Base-by-base conservation (phyloP, 2,113 vertebrate species). In the Clarias macrocephalus region DNA sequence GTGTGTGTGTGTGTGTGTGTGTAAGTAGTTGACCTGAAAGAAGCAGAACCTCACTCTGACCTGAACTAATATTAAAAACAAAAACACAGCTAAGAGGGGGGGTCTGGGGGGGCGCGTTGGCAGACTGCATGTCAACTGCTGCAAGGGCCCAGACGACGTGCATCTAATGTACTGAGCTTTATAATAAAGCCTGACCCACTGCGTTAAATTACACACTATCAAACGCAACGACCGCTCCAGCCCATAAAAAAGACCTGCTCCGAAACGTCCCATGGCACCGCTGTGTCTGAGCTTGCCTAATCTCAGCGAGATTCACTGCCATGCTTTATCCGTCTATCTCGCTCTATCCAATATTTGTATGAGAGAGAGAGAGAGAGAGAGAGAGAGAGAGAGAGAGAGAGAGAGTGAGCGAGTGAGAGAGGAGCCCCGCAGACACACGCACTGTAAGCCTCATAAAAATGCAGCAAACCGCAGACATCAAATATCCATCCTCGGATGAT, bases 131-230 rank as follows among this genome's bases (percentile, higher is more conserved):
- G 86, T 89, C 57, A 82, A 80, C 60, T 60, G 76, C 65, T 88
- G 56, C 70, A 56, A 42, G 7, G 84, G 73, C 72, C 59, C 79
- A 56, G 90, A 86, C 83, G 60, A 90, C 37, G 77, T 83, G 76
- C 86, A 84, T 87, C 73, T 86, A 80, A 89, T 86, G 77, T 21
- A 66, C 68, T 88, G 70, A 79, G 60, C 86, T 90, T 89, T 84
- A 89, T 87, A 89, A 91, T 89, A 90, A 89, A 80, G 81, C 75
- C 82, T 52, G 83, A 86, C 80, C 79, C 63, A 62, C 57, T 89
- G 89, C 88, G 88, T 90, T 88, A 83, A 91, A 90, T 89, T 90
- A 88, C 85, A 89, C 37, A 52, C 85, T 86, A 91, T 91, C 88
- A 87, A 91, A 89, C 63, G 37, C 21, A 90, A 89, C 54, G 11